Percentiles rank a stretch among this genome's conserved stretches.
Evolutionary conservation across 2,797 vertebrate genomes (phyloP).

Genomic region (Columba guinea): DNA sequence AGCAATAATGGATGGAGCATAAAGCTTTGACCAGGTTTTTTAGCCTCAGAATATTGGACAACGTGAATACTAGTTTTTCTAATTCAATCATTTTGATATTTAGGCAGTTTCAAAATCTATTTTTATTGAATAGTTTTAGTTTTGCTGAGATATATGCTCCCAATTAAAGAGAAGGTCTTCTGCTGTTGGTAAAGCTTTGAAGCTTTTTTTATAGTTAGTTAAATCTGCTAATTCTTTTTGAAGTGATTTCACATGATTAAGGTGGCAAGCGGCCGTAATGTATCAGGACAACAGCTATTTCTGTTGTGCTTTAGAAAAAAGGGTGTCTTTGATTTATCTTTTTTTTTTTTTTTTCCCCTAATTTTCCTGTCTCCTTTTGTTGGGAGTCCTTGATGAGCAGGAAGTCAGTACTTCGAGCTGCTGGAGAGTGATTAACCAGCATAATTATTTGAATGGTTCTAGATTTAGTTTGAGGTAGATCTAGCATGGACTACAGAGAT

Average conservation of each 20-base stretch:
- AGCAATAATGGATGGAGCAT: neutral
- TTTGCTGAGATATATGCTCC: conserved; percentile 17
- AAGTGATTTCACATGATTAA: conserved; percentile 32
- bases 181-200: conserved; percentile 51
- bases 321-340: neutral
- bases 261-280: neutral
- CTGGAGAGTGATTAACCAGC: neutral
- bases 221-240: conserved; percentile 50
- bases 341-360: neutral
- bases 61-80: neutral
- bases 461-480: neutral
- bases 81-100: neutral
- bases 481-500: neutral
- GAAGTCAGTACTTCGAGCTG: neutral
- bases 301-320: neutral
- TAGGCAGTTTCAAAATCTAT: neutral
- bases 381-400: neutral
- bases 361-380: neutral
- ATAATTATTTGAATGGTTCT: neutral
- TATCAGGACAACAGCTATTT: conserved; percentile 17
- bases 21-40: neutral
- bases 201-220: neutral
- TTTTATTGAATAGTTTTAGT: neutral
- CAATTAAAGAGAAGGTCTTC: conserved; percentile 48
- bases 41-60: neutral